Evolutionary conservation across 2,888 invertebrate species (phyloP).

Genomic region (Lasioglossum calceatum): DNA sequence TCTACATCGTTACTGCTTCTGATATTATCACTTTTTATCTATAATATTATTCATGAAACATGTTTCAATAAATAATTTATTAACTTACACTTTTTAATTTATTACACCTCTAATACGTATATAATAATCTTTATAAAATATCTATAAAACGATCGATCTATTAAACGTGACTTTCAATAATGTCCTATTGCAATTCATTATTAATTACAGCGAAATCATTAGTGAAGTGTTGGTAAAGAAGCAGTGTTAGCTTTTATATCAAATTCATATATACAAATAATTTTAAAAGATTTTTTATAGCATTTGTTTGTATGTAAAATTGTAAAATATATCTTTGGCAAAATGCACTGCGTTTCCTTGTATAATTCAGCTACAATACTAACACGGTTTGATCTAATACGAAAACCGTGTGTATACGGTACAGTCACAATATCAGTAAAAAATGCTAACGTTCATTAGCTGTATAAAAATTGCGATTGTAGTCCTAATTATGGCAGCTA

Average conservation of each 20-base stretch:
- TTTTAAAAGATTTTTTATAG: conserved; percentile 45
- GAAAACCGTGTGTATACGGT: conserved; percentile 22
- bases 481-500: conserved; percentile 20
- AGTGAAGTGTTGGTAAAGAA: conserved; percentile 21
- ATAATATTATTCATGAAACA: conserved; percentile 41
- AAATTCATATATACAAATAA: conserved; percentile 52
- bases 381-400: conserved; percentile 19
- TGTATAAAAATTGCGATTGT: conserved; percentile 46
- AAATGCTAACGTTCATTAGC: conserved; percentile 31
- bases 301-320: conserved; percentile 55
- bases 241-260: conserved; percentile 22
- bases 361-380: conserved; percentile 43
- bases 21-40: conserved; percentile 43
- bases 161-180: conserved; percentile 28
- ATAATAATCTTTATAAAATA: conserved; percentile 18
- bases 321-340: conserved; percentile 73
- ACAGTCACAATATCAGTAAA: conserved; percentile 32
- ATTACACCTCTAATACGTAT: conserved; percentile 38
- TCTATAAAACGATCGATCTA: conserved; percentile 20
- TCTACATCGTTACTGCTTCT: conserved; percentile 44
- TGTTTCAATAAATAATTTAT: conserved; percentile 66
- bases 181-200: neutral
- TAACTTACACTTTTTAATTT: conserved; percentile 65
- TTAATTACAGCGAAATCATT: conserved; percentile 27
- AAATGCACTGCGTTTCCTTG: conserved; percentile 49